phyloP scores from a whole-genome alignment of 1,140 invertebrate genomes.

The Agrilus planipennis region DNA sequence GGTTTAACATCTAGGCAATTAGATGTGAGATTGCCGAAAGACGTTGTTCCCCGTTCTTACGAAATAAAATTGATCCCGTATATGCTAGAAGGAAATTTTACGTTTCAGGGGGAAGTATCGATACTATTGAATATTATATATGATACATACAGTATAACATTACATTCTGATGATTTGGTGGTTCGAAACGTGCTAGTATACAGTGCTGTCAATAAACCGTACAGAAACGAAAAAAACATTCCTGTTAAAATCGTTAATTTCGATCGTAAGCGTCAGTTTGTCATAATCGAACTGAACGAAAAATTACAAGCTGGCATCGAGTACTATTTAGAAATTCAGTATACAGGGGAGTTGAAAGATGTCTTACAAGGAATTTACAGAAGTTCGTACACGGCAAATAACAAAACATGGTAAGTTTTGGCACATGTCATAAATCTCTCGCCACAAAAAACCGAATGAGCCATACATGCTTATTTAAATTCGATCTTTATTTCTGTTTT shows the following conservation, averaged over 20 bases:
- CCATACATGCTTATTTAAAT: too few species aligned
- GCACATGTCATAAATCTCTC: too few species aligned
- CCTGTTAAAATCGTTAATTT: slow-evolving; percentile 33
- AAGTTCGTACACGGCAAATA: slow-evolving; percentile 63
- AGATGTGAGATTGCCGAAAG: slow-evolving; percentile 54
- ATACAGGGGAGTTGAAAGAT: slow-evolving; percentile 58
- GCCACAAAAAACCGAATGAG: too few species aligned
- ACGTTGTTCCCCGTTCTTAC: slow-evolving; percentile 54
- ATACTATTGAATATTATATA: slow-evolving; percentile 53
- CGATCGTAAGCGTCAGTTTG: slow-evolving; percentile 60
- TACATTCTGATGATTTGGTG: slow-evolving; percentile 63
- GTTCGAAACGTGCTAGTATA: slow-evolving; percentile 39
- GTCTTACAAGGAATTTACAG: slow-evolving; percentile 78
- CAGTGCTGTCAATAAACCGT: slow-evolving; percentile 25
- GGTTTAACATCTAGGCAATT: too few species aligned
- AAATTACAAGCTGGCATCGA: slow-evolving; percentile 41
- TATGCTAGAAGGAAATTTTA: slow-evolving; percentile 61
- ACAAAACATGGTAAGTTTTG: slow-evolving; percentile 51
- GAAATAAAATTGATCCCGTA: slow-evolving; percentile 57
- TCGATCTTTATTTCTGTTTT: too few species aligned
- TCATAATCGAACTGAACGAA: slow-evolving; percentile 50
- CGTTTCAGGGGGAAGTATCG: slow-evolving; percentile 58
- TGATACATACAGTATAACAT: slow-evolving; percentile 56
- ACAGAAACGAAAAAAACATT: slow-evolving; percentile 19
- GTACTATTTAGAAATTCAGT: slow-evolving; percentile 60